Evolutionary conservation across 1,140 invertebrate species (phyloP).

Genomic region (Ostrea denselamellosa): DNA sequence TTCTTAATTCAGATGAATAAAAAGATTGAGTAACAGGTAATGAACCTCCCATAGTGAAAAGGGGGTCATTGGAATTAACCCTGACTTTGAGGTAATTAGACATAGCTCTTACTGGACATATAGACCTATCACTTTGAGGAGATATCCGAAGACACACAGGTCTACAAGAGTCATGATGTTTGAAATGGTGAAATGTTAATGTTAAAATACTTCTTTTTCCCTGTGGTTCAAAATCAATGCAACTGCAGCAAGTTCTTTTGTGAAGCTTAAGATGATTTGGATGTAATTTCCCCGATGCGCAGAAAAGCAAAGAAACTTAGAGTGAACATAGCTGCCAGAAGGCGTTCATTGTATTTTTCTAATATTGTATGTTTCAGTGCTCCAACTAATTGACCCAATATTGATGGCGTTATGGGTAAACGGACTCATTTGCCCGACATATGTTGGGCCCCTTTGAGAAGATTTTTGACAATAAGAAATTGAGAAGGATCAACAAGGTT

Average conservation of each 20-base stretch:
- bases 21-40: no score
- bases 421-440: background rate
- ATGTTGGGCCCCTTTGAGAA: background rate
- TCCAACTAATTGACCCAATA: background rate
- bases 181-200: background rate
- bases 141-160: no score
- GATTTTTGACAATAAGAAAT: slow-evolving; percentile 30
- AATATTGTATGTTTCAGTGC: background rate
- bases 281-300: slow-evolving; percentile 27
- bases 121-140: no score
- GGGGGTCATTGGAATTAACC: no score
- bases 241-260: background rate
- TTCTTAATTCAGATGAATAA: no score
- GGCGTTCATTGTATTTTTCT: background rate
- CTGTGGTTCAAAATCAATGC: background rate
- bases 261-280: background rate
- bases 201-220: no score
- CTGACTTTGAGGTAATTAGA: no score
- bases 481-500: slow-evolving; percentile 17
- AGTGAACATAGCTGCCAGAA: slow-evolving; percentile 21
- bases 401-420: slow-evolving; percentile 40
- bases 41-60: no score
- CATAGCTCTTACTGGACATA: no score
- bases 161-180: no score
- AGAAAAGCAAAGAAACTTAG: slow-evolving; percentile 33